A percentile compares a stretch with the other conserved stretches of the same genome.
These are phyloP conservation scores for Oreochromis tanganicae DNA, from an alignment of 2,113 vertebrate species.

Conservation along the genomic window DNA sequence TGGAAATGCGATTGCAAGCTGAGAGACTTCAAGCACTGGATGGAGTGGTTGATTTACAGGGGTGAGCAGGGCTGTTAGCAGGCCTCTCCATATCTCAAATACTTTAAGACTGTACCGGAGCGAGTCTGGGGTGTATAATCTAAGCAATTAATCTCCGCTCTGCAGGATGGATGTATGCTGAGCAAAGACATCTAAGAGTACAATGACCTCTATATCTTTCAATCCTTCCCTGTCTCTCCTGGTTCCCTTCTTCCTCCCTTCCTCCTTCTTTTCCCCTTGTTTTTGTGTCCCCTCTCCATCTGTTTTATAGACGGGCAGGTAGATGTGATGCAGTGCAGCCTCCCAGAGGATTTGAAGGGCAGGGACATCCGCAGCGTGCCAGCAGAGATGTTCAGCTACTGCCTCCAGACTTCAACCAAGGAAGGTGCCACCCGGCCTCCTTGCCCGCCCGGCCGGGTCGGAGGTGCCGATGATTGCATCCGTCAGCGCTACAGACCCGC, in stretches of 20 bases:
- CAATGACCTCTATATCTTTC: slow-evolving; percentile 26
- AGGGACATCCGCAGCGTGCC: slow-evolving; percentile 87
- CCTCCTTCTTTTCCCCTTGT: not conserved
- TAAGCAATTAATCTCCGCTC: slow-evolving; percentile 16
- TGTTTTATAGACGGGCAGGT: slow-evolving; percentile 82
- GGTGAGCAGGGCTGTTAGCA: slow-evolving; percentile 67
- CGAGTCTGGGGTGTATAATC: not conserved
- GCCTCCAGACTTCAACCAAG: slow-evolving; percentile 68
- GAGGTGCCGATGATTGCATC: slow-evolving; percentile 53
- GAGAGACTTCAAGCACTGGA: slow-evolving; percentile 90
- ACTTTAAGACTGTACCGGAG: not conserved
- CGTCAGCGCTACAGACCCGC: slow-evolving; percentile 81
- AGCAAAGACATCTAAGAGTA: slow-evolving; percentile 18
- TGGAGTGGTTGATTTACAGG: slow-evolving; percentile 93
- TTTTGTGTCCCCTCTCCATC: not conserved
- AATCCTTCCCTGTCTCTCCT: not conserved
- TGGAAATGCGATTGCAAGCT: slow-evolving; percentile 93
- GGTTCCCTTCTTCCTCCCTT: not conserved
- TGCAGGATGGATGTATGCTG: not conserved
- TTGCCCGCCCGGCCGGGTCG: slow-evolving; percentile 38
- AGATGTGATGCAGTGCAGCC: slow-evolving; percentile 84
- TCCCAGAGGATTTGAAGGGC: slow-evolving; percentile 84
- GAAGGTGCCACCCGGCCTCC: slow-evolving; percentile 67
- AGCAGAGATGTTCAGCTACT: slow-evolving; percentile 93
- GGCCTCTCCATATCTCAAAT: not conserved